Evolutionary conservation across 2,888 invertebrate species (phyloP), one percentile per base, ranked within the genome.

Genomic region (Neoitamus cyanurus): DNA sequence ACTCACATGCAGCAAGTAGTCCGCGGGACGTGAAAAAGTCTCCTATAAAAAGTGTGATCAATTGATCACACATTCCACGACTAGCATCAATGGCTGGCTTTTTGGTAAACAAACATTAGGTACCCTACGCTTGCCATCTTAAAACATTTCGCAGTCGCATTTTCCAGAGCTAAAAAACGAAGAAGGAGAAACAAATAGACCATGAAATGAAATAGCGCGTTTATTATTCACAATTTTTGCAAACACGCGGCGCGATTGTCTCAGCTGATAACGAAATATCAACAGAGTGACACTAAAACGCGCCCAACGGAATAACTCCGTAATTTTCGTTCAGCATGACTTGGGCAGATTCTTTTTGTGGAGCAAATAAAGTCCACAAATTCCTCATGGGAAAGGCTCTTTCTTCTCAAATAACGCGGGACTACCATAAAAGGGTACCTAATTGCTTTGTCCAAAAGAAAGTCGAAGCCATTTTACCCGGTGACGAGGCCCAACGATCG

Each of bases 391-490:
- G 25, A 58, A 58, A 58, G 58, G 58, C 58, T 25, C 15, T 58
- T 58, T 15, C 20, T 58, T 58, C 6, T 58, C n/a, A 6, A n/a
- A 42, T 42, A 42, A 42, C 0, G 6, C 58, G 9, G 20, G 20
- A 20, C 58, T 11, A 2, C 58, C 58, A 20, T 58, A 58, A 58
- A 42, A 58, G 58, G 15, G 58, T 9, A 58, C 58, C 58, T 58
- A 58, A 58, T 58, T 58, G 58, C 58, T 58, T 58, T 58, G 58
- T 58, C 58, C 58, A 20, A 58, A 58, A 58, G 58, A 58, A 58
- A 58, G 58, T 25, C 9, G 58, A 11, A 11, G 20, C 20, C 25
- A 42, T n/a, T 42, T 42, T 42, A 42, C 42, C 15, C n/a, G 42
- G 42, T n/a, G 42, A 58, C 58, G 58, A 48, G 37, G 13, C 9